Base-by-base conservation (phyloP, 2,113 vertebrate genomes). In the Ceuthmochares aereus region DNA sequence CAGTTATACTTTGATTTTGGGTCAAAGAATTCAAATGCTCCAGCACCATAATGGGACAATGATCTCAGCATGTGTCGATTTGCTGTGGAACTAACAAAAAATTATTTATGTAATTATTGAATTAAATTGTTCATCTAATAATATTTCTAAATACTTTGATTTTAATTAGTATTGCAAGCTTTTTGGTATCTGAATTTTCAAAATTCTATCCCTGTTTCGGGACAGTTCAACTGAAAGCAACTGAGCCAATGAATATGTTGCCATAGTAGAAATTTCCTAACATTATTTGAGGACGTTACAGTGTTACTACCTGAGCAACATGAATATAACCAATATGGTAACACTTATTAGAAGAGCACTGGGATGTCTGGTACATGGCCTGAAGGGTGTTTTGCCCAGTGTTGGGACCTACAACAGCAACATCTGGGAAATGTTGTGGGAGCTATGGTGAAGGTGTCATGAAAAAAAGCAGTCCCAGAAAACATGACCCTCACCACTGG, bases 11-110 rank as follows among this genome's bases (percentile, higher is more conserved):
- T 99, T 52, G 97, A 97, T 97, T 99, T 99, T 36, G 92, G 83
- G 95, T 99, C 98, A 60, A 99, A 99, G 96, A 98, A 98, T 84
- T 99, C 99, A 97, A 98, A 99, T 43, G 98, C 97, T 97, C 99
- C 99, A 43, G 98, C 98, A 62, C 99, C 98, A 27, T 96, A 98
- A 21, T 98, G 98, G 60, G 99, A 98, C 95, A 99, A 94, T 43
- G 97, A 97, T 97, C 98, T 98, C 76, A 99, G 96, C 98, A 99
- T 97, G 89, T 99, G 98, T 56, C 96, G 98, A 97, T 99, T 99
- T 96, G 98, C 99, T 96, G 98, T 98, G 9, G 97, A 84, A 91
- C 99, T 99, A 94, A 96, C 66, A n/a, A 95, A 95, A 91, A 7
- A 32, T 82, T 52, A 16, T 37, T 37, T 22, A 55, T 56, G 40